Evolutionary conservation across 2,797 vertebrate species (phyloP), one percentile per base, ranked within the genome.

Genomic region (Melanotaenia maccullochi): DNA sequence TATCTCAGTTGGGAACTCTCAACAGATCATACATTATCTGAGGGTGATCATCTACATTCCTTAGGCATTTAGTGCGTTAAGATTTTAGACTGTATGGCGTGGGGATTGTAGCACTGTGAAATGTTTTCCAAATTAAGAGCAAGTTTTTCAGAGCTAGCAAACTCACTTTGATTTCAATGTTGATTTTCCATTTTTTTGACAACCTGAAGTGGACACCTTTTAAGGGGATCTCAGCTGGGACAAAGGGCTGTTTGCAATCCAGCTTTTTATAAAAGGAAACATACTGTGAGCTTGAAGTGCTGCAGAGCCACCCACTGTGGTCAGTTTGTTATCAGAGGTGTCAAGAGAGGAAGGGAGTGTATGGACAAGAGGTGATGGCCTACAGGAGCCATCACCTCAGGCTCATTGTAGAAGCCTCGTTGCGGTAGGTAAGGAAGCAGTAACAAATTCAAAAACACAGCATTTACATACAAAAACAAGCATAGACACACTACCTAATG

Each of bases 331-430:
- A 78, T 36, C 47, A 32, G 80, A 92, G 90, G 90, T 88, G 89
- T 90, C 80, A 86, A 73, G n/a, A 76, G 81, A 84, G 89, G 90
- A 90, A 90, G 82, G 68, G 73, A 58, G 68, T 68, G 65, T 77
- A 65, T 65, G 74, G 68, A 82, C 68, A 38, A 68, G 68, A 69
- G 73, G 78, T 49, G 75, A 66, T 32, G 60, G 24, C 49, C 73
- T 64, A 59, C 66, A 42, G 58, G 60, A 80, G 62, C 84, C 85
- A 72, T 83, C 73, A 62, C 62, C 78, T 63, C 3, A 9, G 67
- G 52, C 47, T 75, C 65, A 60, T 63, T 83, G 79, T 56, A 28
- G 71, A 36, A 22, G 60, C 70, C 22, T 68, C 62, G 18, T n/a
- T 47, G 42, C 18, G 20, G 56, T 59, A 40, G 63, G 40, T 35